Base-by-base conservation (phyloP, 2,888 invertebrate species). In the Carcina quercana region DNA sequence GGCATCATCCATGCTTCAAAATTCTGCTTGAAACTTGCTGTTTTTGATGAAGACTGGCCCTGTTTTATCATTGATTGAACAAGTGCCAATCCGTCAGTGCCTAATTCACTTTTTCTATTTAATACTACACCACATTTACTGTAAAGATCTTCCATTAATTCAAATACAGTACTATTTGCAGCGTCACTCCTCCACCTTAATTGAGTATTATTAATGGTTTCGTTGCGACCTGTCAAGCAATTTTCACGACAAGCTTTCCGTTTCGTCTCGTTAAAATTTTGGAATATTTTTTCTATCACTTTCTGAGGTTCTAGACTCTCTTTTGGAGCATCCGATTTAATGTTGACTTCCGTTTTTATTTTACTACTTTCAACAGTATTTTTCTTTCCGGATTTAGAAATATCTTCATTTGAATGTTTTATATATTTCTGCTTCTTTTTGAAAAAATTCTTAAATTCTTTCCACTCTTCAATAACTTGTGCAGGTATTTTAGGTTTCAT, bases 1-100 rank as follows among this genome's bases (percentile, higher is more conserved):
- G 74, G 67, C 19, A 79, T 52, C 78, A 80, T 76, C 69, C 73
- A 80, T 2, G 78, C 72, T 59, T 78, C 59, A 35, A 79, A 53
- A 19, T 68, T 57, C 38, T 65, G 60, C n/a, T 61, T 45, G 28
- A 69, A 74, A 34, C 67, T 64, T 0, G 64, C 59, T n/a, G n/a
- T n/a, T n/a, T n/a, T n/a, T n/a, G n/a, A n/a, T n/a, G n/a, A 27
- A 49, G 53, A 3, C 37, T 21, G 15, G n/a, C n/a, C n/a, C n/a
- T n/a, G n/a, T n/a, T n/a, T n/a, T n/a, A n/a, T n/a, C n/a, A n/a
- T n/a, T n/a, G n/a, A n/a, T n/a, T n/a, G n/a, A n/a, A n/a, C 59
- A 57, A n/a, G n/a, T n/a, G n/a, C n/a, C 0, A 62, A 59, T n/a
- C 56, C 57, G 2, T 45, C 50, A 2, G 59, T 50, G 8, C 59